Evolutionary conservation across 2,888 invertebrate species (phyloP), one percentile per base, ranked within the genome.

Genomic region (Ophion slaviceki): DNA sequence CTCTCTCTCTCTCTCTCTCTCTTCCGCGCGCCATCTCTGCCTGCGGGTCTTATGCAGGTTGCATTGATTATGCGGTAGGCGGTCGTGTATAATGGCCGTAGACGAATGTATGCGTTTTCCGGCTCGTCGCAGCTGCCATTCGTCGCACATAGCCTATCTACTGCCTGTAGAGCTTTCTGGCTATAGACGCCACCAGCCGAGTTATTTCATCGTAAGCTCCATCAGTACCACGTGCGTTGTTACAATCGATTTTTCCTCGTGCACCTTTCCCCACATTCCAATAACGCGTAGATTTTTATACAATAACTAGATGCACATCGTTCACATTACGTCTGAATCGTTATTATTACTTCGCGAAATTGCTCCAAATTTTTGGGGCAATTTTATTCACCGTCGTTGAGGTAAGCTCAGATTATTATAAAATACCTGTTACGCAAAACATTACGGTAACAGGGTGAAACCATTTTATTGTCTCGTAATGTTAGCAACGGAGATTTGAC

Each of bases 21-120:
- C 64, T 61, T 45, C 24, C 47, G 40, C 7, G 40, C 8, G 40
- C 40, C 40, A 40, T 68, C 70, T 71, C 62, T 81, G 8, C 53
- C 32, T 67, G 57, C 64, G 40, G 28, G 62, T 76, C 36, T 53
- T 64, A 84, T 84, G 45, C 72, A 72, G 47, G 36, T 77, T 76
- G 47, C 76, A 77, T 84, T 77, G 84, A 84, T 84, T 84, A 80
- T 78, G 66, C 67, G 77, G 14, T 53, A 61, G 68, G 17, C 68
- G 62, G 74, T 61, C 57, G n/a, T 81, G 77, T 67, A 53, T 68
- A 61, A 78, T 61, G 45, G 57, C 40, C 40, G 59, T 47, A 77
- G 32, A 75, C 79, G 80, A 66, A 80, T 84, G 80, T 72, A 59
- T 80, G 57, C 62, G 45, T 67, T 84, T 66, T 66, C 61, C 75